phyloP scores from a whole-genome alignment of 2,888 invertebrate species.

The Ethmia dodecea region DNA sequence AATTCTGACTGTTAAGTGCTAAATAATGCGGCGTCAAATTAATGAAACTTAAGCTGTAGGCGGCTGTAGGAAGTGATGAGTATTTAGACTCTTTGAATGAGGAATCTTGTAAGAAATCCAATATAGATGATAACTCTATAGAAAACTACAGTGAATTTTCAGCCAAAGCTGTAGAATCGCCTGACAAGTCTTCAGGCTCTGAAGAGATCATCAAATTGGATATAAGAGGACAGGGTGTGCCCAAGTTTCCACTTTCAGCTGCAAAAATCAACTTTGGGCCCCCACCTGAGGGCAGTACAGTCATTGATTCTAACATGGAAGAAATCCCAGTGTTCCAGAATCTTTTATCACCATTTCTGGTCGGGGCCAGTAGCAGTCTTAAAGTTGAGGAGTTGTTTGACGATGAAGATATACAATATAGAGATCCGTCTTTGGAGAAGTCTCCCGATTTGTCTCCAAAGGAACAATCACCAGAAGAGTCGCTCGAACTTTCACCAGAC shows the following conservation, averaged over 20 bases:
- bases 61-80: slow-evolving; percentile 44
- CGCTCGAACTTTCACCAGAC: slow-evolving; percentile 31
- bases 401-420: too few relatives aligned
- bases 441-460: slow-evolving; percentile 22
- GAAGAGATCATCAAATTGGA: slow-evolving; percentile 71
- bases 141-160: slow-evolving; percentile 22
- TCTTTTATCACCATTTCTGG: slow-evolving; percentile 57
- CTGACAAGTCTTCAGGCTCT: slow-evolving; percentile 51
- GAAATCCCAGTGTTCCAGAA: slow-evolving; percentile 52
- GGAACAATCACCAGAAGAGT: slow-evolving; percentile 25
- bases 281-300: slow-evolving; percentile 54
- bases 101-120: slow-evolving; percentile 35
- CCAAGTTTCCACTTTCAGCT: slow-evolving; percentile 48
- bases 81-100: slow-evolving; percentile 61
- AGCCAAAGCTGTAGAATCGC: too few relatives aligned
- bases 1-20: too few relatives aligned
- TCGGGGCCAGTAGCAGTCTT: slow-evolving; percentile 42
- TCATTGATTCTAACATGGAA: slow-evolving; percentile 43
- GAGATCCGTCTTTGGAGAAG: slow-evolving; percentile 21
- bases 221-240: slow-evolving; percentile 61
- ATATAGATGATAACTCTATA: slow-evolving; percentile 29
- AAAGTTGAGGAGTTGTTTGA: slow-evolving; percentile 48
- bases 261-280: slow-evolving; percentile 67
- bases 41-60: too few relatives aligned
- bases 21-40: too few relatives aligned